Evolutionary conservation across 2,888 invertebrate species (phyloP).

Genomic region (Troilus luridus): DNA sequence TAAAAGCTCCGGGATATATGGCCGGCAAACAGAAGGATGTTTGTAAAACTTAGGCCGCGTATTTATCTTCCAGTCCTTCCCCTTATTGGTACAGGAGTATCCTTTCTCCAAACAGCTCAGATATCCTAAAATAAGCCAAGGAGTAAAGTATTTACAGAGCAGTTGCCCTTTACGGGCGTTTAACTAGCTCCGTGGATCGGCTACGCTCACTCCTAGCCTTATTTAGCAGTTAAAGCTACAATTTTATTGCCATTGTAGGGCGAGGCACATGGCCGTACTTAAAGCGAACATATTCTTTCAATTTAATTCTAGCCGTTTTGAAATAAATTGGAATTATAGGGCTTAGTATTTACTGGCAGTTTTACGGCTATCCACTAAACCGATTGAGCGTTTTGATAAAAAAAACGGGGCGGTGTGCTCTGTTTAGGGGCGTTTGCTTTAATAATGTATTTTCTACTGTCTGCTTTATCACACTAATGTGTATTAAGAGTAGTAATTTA

Average conservation of each 20-base stretch:
- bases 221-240: constrained; percentile 5
- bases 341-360: not conserved
- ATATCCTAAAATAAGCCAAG: constrained; percentile 47
- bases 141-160: constrained; percentile 13
- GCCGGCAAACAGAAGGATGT: constrained; percentile 50
- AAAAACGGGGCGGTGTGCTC: not conserved
- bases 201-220: not conserved
- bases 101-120: constrained; percentile 48
- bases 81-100: constrained; percentile 54
- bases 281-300: constrained; percentile 3
- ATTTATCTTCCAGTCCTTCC: constrained; percentile 48
- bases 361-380: not conserved
- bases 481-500: too few species aligned
- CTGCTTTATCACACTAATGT: not conserved
- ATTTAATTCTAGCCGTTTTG: not conserved
- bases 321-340: constrained; percentile 28
- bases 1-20: constrained; percentile 42
- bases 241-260: not conserved
- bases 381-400: not conserved
- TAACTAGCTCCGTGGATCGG: constrained; percentile 22
- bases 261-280: not conserved
- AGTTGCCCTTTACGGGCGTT: not conserved
- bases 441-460: not conserved
- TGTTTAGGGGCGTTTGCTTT: not conserved
- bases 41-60: constrained; percentile 49